Evolutionary conservation across 2,888 invertebrate species (phyloP), one percentile per base, ranked within the genome.

Genomic region (Prostheceraeus crozeri): DNA sequence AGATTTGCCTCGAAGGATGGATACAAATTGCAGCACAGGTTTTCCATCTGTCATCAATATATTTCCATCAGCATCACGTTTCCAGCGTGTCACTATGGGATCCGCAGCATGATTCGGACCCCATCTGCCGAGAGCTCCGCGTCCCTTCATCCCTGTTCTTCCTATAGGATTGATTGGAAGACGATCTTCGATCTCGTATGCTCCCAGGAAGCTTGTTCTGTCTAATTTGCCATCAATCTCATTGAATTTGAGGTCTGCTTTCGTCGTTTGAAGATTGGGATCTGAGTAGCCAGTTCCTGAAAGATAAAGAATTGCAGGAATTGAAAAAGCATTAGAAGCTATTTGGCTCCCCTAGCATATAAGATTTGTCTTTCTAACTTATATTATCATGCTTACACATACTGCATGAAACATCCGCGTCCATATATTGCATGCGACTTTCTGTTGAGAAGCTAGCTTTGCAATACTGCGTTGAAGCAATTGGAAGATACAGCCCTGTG

Each of bases 41-140:
- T 33, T 33, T 33, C 11, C 10, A 10, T 10, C 11, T 48, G 8
- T 30, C 1, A 8, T 28, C 25, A 3, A 35, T 31, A 23, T 19
- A 1, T 35, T 62, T 35, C 11, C 61, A 53, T 53, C 2, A 31
- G 31, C 23, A 48, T 48, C 48, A 48, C 48, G 48, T 25, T 48
- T 62, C 64, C 65, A 93, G 67, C 90, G 82, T 0, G 93, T 91
- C 0, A 98, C 90, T 60, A 98, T 83, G 1, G 94, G 90, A 79
- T 98, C 96, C 1, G 89, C 94, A 1, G 96, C 96, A 79, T 96
- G 96, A 77, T 96, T 98, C 0, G 94, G 93, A 1, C 94, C 91
- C 93, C 94, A 96, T 59, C 86, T 82, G 0, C 94, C 94, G 27
- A 98, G 79, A 14, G 66, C 64, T 0, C 76, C 98, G 65, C 96